Base-by-base conservation (phyloP, 2,797 vertebrate species). In the Tolypeutes matacus region DNA sequence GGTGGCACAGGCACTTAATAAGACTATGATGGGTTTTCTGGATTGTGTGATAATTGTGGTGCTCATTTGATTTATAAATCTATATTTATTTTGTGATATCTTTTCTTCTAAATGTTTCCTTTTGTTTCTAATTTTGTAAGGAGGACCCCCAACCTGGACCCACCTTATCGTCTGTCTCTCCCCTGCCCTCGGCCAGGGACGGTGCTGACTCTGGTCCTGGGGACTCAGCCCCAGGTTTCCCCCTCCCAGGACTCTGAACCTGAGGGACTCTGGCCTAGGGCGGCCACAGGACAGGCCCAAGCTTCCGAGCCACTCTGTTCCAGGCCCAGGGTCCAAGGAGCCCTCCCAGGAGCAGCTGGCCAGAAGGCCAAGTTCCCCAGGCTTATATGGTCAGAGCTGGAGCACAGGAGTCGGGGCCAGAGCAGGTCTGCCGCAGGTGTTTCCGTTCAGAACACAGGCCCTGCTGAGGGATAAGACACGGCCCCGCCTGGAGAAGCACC, bases 341-440 rank as follows among this genome's bases (percentile, higher is more conserved):
- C 39, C 39, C 39, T 7, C 7, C 39, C 36, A 69, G 85, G 82
- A 58, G 46, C 2, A 2, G 36, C 18, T n/a, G 1, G 12, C 21
- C 23, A 49, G n/a, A 7, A 51, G 31, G 49, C 27, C 25, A 4
- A 2, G 18, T 20, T 60, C 60, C 31, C 75, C 69, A 36, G 29
- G n/a, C 7, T 2, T 23, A 0, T n/a, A 53, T 5, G 18, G 3
- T 0, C 17, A 53, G 53, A 1, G 53, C 13, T 5, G 4, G 31
- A 29, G 53, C 7, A 17, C 20, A 34, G 60, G 6, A 14, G 76
- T 39, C 39, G 27, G 58, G 36, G 14, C 58, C 39, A 18, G 21
- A 21, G 18, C 20, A 51, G 11, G 23, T n/a, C n/a, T n/a, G n/a
- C n/a, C n/a, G n/a, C 46, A 12, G 36, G 36, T 39, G 25, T 25